A percentile compares a stretch with the other conserved stretches of the same genome.
phyloP scores from a whole-genome alignment of 1,140 invertebrate genomes.

The Eumeta japonica region DNA sequence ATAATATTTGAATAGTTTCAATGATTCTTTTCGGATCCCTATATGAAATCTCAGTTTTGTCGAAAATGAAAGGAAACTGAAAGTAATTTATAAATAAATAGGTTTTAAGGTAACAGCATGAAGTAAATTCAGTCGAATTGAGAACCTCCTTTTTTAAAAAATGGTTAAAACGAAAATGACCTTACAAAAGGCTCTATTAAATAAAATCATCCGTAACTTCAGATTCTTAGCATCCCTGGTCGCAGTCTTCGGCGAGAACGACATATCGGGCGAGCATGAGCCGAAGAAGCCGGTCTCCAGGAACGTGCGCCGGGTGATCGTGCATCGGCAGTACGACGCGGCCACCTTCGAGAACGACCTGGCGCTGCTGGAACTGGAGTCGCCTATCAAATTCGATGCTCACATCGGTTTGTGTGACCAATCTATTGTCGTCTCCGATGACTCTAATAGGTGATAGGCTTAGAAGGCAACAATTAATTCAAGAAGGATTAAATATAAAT shows the following conservation, averaged over 20 bases:
- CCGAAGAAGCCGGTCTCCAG: slow-evolving; percentile 72
- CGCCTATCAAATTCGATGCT: slow-evolving; percentile 77
- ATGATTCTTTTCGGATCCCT: too few relatives aligned
- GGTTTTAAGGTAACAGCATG: too few relatives aligned
- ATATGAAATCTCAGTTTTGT: too few relatives aligned
- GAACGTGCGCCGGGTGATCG: slow-evolving; percentile 84
- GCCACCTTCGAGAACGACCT: slow-evolving; percentile 90
- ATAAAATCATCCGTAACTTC: too few relatives aligned
- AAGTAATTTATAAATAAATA: too few relatives aligned
- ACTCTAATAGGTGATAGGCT: not conserved
- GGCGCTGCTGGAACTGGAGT: slow-evolving; percentile 80
- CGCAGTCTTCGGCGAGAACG: slow-evolving; percentile 87
- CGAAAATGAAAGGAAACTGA: too few relatives aligned
- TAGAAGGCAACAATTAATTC: not conserved
- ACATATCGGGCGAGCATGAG: slow-evolving; percentile 82
- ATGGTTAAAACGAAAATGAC: too few relatives aligned
- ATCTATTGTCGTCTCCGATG: too few relatives aligned
- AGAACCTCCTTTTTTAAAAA: too few relatives aligned
- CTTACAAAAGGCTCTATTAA: too few relatives aligned
- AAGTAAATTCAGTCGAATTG: too few relatives aligned
- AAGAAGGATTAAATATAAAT: not conserved
- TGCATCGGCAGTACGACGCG: slow-evolving; percentile 84
- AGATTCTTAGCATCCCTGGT: slow-evolving; percentile 87
- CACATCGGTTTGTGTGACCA: slow-evolving; percentile 68
- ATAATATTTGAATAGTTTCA: too few relatives aligned